A percentile compares a stretch with the other conserved stretches of the same genome.
phyloP scores from a whole-genome alignment of 2,797 vertebrate genomes.

The Todus mexicanus region DNA sequence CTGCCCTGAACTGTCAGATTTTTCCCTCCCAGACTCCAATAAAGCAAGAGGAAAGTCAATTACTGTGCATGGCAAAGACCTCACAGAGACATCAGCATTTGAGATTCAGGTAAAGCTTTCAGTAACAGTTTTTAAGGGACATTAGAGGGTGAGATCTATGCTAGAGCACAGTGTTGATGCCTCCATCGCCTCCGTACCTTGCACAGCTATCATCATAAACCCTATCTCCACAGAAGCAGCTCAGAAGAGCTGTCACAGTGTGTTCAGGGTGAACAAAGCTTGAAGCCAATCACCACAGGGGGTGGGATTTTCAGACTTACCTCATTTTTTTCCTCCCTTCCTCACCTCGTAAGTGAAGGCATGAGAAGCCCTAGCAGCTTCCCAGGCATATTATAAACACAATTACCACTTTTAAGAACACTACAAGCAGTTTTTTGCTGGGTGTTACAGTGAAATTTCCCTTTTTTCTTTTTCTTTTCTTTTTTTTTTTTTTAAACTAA shows the following conservation, averaged over 20 bases:
- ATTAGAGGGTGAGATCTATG: not conserved
- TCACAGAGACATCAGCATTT: not conserved
- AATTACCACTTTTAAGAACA: not conserved
- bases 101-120: not conserved
- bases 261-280: not conserved
- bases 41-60: not conserved
- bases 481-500: not conserved
- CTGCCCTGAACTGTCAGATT: not conserved
- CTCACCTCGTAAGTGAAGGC: not conserved
- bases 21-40: not conserved
- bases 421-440: not conserved
- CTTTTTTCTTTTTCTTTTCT: not conserved
- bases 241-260: not conserved
- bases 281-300: not conserved
- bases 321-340: not conserved
- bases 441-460: not conserved
- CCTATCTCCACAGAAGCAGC: not conserved
- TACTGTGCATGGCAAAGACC: not conserved
- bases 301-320: not conserved
- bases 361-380: not conserved
- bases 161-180: not conserved
- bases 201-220: not conserved
- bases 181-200: fast-evolving
- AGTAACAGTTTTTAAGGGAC: not conserved
- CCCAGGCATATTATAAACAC: not conserved